Evolutionary conservation across 30 jellyfish, hydroid and myxozoan species (phyloP).

Genomic region (Calvadosia cruxmelitensis): DNA sequence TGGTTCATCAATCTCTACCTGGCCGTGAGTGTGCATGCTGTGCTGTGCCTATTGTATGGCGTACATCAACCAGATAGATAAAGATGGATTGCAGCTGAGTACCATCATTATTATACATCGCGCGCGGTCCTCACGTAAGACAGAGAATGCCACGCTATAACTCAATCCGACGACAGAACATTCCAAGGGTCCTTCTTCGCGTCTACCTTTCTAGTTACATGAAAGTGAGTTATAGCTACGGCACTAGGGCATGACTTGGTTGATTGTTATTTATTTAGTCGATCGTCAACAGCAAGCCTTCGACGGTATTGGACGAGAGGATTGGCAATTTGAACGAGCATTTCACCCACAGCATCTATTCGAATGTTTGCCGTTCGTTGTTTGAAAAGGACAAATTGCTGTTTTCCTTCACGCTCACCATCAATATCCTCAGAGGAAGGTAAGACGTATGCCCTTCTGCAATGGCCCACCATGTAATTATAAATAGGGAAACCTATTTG

Average conservation of each 20-base stretch:
- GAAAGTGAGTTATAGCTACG: no score
- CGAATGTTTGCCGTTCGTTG: constrained; percentile 92
- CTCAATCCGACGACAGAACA: no score
- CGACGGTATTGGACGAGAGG: constrained; percentile 53
- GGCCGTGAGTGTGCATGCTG: constrained; percentile 78
- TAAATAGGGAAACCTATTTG: no score
- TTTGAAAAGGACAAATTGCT: constrained; percentile 91
- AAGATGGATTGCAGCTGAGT: no score
- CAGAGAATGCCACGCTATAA: no score
- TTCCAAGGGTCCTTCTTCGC: no score
- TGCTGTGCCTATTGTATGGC: no score
- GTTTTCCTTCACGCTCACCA: constrained; percentile 72
- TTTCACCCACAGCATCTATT: constrained; percentile 80
- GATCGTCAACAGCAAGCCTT: constrained; percentile 70
- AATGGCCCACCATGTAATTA: background rate
- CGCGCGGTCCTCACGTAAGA: no score
- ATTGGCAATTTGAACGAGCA: constrained; percentile 81
- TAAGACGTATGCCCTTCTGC: constrained; percentile 7
- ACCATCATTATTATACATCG: no score
- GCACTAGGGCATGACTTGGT: no score
- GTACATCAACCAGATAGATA: no score
- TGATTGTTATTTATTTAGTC: constrained; percentile 59
- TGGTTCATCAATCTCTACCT: constrained; percentile 91
- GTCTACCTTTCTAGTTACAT: no score
- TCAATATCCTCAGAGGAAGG: constrained; percentile 82